phyloP scores from a whole-genome alignment of 1,140 invertebrate species.

The Lysiphlebus fabarum region DNA sequence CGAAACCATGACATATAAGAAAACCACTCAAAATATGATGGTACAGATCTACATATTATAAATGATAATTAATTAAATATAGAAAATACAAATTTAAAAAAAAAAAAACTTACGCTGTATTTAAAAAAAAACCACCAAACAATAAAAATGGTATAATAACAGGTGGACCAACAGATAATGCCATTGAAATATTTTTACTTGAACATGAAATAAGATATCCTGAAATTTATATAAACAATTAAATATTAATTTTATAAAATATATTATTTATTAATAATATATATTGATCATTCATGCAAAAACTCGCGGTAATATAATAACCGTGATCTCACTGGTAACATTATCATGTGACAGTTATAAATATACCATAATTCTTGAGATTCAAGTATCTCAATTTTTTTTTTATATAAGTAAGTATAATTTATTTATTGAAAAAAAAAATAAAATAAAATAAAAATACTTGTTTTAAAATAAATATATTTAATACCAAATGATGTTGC shows the following conservation, averaged over 20 bases:
- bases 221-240: conserved; percentile 46
- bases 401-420: too few relatives aligned
- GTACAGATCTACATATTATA: conserved; percentile 69
- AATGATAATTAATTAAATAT: not conserved
- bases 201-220: conserved; percentile 88
- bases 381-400: conserved; percentile 8
- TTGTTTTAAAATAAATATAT: conserved; percentile 6
- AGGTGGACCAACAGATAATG: conserved; percentile 83
- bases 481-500: conserved; percentile 88
- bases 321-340: conserved; percentile 22
- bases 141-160: conserved; percentile 89
- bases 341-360: conserved; percentile 26
- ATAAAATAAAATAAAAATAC: conserved; percentile 15
- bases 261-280: not conserved
- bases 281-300: conserved; percentile 6
- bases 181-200: conserved; percentile 76
- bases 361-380: conserved; percentile 18
- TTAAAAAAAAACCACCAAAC: conserved; percentile 95
- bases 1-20: conserved; percentile 94
- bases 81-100: conserved; percentile 8
- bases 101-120: conserved; percentile 68
- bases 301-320: conserved; percentile 21
- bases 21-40: conserved; percentile 85
- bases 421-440: conserved; percentile 3
- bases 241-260: not conserved